These are phyloP conservation scores for Andrena hattorfiana DNA, from an alignment of 2,888 invertebrate species.

Conservation along the genomic window DNA sequence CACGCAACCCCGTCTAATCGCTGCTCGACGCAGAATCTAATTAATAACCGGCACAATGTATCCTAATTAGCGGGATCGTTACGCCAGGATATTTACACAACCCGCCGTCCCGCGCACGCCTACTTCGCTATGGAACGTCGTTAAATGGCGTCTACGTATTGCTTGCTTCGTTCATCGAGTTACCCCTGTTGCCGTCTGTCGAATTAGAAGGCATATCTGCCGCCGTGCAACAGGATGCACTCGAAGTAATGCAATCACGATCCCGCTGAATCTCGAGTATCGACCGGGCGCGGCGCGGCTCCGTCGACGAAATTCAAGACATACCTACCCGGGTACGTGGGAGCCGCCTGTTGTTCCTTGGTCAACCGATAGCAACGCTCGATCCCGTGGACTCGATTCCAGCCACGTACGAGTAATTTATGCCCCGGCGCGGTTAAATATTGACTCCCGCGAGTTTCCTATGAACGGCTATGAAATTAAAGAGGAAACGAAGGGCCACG, in stretches of 20 bases:
- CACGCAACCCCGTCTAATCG: background rate
- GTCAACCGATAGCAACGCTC: background rate
- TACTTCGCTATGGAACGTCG: background rate
- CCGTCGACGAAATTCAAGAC: conserved; percentile 67
- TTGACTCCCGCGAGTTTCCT: conserved; percentile 25
- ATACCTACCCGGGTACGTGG: conserved; percentile 34
- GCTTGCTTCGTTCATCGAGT: conserved; percentile 46
- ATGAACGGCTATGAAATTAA: conserved; percentile 60
- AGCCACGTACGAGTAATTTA: conserved; percentile 48
- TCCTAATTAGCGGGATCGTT: conserved; percentile 38
- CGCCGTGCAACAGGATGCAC: conserved; percentile 57
- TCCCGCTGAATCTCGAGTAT: conserved; percentile 60
- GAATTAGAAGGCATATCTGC: conserved; percentile 46
- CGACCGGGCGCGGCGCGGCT: conserved; percentile 45
- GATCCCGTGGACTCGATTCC: conserved; percentile 17
- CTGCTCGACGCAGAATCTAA: background rate
- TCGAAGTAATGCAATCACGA: conserved; percentile 63
- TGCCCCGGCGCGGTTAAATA: conserved; percentile 28
- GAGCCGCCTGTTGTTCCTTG: conserved; percentile 51
- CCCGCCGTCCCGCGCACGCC: conserved; percentile 12
- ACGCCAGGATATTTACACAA: conserved; percentile 38
- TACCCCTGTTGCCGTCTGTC: conserved; percentile 44
- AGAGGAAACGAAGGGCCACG: conserved; percentile 56
- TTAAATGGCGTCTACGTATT: conserved; percentile 21
- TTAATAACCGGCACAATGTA: conserved; percentile 26